These are phyloP conservation scores for Elephantulus edwardii DNA, from an alignment of 2,113 vertebrate species.

Conservation along the genomic window DNA sequence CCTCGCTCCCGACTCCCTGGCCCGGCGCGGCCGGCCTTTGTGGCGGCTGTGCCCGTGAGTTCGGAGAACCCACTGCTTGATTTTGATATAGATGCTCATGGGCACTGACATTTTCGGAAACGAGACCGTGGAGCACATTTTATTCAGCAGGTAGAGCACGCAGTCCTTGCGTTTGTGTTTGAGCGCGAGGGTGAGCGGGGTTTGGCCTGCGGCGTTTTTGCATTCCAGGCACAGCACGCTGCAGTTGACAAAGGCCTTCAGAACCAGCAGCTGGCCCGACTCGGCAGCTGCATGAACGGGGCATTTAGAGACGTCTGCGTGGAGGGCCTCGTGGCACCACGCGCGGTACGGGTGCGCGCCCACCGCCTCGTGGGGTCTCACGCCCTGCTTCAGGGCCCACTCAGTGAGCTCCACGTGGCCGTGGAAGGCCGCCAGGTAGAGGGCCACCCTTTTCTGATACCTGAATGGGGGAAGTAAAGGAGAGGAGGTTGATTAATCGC, in stretches of 20 bases:
- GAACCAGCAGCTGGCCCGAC: slow-evolving; percentile 82
- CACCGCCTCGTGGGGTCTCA: slow-evolving; percentile 77
- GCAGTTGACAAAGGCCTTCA: slow-evolving; percentile 85
- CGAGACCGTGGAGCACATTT: slow-evolving; percentile 82
- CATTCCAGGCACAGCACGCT: slow-evolving; percentile 82
- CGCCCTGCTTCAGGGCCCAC: slow-evolving; percentile 84
- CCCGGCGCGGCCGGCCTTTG: background rate
- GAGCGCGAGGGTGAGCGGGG: slow-evolving; percentile 81
- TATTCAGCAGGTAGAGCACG: slow-evolving; percentile 80
- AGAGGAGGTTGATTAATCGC: background rate
- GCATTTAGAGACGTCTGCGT: slow-evolving; percentile 81
- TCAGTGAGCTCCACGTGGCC: slow-evolving; percentile 84
- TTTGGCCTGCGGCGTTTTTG: slow-evolving; percentile 74
- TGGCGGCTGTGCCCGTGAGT: slow-evolving; percentile 70
- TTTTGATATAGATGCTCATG: slow-evolving; percentile 83
- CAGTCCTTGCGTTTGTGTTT: slow-evolving; percentile 80
- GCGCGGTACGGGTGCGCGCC: slow-evolving; percentile 83
- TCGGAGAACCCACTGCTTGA: slow-evolving; percentile 82
- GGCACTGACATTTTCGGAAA: slow-evolving; percentile 81
- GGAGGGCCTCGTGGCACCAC: slow-evolving; percentile 85
- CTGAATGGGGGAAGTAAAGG: slow-evolving; percentile 63
- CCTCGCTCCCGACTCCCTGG: slow-evolving; percentile 62
- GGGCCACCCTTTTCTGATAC: slow-evolving; percentile 85
- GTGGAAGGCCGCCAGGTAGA: slow-evolving; percentile 84
- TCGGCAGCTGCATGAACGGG: slow-evolving; percentile 84